These are phyloP conservation scores for Atrichornis clamosus DNA, from an alignment of 2,113 vertebrate species.

Conservation along the genomic window DNA sequence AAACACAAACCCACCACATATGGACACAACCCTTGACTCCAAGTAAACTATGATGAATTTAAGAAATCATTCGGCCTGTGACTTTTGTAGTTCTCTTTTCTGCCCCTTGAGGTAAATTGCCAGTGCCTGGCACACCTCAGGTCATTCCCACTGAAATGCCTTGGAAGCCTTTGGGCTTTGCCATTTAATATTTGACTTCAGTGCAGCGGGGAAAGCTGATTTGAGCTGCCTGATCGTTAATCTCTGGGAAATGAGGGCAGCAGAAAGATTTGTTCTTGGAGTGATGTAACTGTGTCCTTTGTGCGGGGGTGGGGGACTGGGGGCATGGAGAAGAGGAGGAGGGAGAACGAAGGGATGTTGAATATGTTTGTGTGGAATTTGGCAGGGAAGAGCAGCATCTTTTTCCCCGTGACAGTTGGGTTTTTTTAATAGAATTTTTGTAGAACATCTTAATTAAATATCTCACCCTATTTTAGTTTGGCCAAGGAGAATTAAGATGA, in stretches of 20 bases:
- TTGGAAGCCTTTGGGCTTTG: background rate
- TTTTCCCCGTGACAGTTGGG: background rate
- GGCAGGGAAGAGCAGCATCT: background rate
- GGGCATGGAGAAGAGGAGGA: background rate
- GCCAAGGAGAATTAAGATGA: background rate
- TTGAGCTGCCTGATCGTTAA: slow-evolving; percentile 12
- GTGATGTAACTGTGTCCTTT: background rate
- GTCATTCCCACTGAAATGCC: background rate
- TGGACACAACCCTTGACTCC: background rate
- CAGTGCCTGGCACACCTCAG: background rate
- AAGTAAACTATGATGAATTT: background rate
- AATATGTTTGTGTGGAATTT: background rate
- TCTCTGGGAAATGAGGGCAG: slow-evolving; percentile 50
- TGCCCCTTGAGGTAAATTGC: background rate
- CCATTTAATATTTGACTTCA: background rate
- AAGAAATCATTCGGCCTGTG: background rate
- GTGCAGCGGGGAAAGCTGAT: background rate
- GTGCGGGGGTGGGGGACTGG: background rate
- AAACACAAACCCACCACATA: no score
- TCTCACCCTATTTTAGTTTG: background rate
- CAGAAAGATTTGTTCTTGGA: background rate
- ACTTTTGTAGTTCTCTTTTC: background rate
- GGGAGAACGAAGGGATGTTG: background rate
- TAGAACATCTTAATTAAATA: background rate
- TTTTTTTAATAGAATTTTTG: background rate